Evolutionary conservation across 2,113 vertebrate species (phyloP).

Genomic region (Calcarius ornatus): DNA sequence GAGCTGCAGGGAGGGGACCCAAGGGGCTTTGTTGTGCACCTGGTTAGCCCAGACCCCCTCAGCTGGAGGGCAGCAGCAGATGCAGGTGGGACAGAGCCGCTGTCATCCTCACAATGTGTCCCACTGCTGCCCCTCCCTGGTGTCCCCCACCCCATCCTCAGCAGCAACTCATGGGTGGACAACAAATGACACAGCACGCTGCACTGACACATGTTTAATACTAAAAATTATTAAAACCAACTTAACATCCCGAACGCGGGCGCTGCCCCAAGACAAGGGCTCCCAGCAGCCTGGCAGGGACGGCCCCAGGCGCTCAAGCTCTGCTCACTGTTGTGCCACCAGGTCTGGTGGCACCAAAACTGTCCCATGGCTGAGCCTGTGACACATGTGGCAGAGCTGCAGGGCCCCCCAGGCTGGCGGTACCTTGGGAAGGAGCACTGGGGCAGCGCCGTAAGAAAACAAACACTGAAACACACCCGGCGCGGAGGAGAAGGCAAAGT

Average conservation of each 20-base stretch:
- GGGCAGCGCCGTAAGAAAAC: not conserved
- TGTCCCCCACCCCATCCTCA: not conserved
- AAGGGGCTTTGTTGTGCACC: not conserved
- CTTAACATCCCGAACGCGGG: not conserved
- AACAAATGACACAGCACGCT: not conserved
- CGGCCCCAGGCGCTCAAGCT: not conserved
- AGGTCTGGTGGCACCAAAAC: not conserved
- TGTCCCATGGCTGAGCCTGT: accelerated
- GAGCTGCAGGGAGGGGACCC: not conserved
- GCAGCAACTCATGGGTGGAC: not conserved
- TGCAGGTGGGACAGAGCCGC: not conserved
- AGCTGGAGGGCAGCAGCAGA: not conserved
- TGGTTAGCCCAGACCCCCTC: not conserved
- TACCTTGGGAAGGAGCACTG: not conserved
- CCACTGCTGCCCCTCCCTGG: not conserved
- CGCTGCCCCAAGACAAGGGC: not conserved
- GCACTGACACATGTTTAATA: slow-evolving; percentile 58
- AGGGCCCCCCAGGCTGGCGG: not conserved
- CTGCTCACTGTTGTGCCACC: accelerated
- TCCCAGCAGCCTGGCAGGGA: not conserved
- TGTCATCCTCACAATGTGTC: accelerated
- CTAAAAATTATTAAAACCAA: slow-evolving; percentile 73
- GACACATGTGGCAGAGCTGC: not conserved
- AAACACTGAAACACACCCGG: not conserved
- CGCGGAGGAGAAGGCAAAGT: not conserved